A percentile compares a stretch with the other conserved stretches of the same genome.
Conservation (phyloP, 37 sponge, comb jelly and placozoan species). For the Ianthella basta region DNA sequence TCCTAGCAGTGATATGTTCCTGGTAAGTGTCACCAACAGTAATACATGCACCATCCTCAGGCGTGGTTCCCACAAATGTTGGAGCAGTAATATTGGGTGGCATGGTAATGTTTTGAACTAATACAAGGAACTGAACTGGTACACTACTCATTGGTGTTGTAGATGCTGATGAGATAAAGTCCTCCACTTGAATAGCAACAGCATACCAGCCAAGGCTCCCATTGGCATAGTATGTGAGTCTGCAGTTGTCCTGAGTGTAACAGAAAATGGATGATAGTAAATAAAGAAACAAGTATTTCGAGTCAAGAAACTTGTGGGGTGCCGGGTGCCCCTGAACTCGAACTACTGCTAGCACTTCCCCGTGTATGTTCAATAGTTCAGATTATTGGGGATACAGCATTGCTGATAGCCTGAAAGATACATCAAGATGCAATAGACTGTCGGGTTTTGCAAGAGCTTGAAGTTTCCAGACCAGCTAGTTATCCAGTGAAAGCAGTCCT, state of each 20-base stretch:
- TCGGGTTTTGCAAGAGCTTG: too few relatives aligned
- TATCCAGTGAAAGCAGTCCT: too few relatives aligned
- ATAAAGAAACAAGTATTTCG: too few relatives aligned
- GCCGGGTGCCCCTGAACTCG: too few relatives aligned
- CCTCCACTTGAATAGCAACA: conserved; percentile 43
- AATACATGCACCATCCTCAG: conserved; percentile 34
- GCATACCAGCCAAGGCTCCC: conserved; percentile 28
- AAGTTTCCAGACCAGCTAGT: too few relatives aligned
- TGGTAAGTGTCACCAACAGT: conserved; percentile 22
- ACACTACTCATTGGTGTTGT: conserved; percentile 41
- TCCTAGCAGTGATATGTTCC: conserved; percentile 11
- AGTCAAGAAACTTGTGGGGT: too few relatives aligned
- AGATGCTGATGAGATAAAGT: neutral
- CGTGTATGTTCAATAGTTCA: too few relatives aligned
- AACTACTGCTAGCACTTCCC: too few relatives aligned
- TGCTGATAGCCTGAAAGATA: too few relatives aligned
- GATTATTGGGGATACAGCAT: too few relatives aligned
- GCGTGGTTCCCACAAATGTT: neutral
- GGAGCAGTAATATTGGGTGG: neutral
- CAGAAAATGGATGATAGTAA: neutral
- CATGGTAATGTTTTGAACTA: neutral
- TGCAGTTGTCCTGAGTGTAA: neutral
- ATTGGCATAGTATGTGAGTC: neutral
- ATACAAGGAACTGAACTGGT: conserved; percentile 40
- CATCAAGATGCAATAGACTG: too few relatives aligned